phyloP scores from a whole-genome alignment of 1,140 invertebrate species.

The Trinorchestia longiramus region DNA sequence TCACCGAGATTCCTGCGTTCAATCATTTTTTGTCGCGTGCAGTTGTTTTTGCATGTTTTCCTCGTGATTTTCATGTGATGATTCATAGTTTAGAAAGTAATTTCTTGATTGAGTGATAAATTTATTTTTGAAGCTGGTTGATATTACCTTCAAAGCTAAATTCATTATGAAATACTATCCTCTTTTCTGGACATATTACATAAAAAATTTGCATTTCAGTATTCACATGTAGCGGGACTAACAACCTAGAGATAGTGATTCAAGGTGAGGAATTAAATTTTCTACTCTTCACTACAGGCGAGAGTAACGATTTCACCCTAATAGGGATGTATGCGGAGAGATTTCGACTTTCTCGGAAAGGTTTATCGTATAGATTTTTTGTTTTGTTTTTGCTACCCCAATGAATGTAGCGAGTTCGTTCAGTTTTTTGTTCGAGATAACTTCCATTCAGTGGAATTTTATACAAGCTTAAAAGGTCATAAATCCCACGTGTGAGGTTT shows the following conservation, averaged over 20 bases:
- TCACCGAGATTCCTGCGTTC: not conserved
- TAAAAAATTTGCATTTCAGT: not conserved
- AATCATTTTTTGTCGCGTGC: too few relatives aligned
- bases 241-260: not conserved
- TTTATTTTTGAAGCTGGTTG: not conserved
- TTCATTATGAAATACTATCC: not conserved
- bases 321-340: not conserved
- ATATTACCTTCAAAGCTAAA: not conserved
- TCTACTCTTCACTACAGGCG: not conserved
- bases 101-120: not conserved
- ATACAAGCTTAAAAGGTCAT: not conserved
- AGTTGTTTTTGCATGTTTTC: not conserved
- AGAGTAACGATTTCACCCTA: not conserved
- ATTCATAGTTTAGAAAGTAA: not conserved
- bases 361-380: not conserved
- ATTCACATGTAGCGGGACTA: not conserved
- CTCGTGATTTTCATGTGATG: not conserved
- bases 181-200: not conserved
- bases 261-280: not conserved
- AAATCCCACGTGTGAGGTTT: not conserved
- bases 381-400: too few relatives aligned
- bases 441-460: not conserved
- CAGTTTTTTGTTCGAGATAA: not conserved
- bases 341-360: not conserved
- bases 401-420: not conserved